Conservation (phyloP, 2,888 invertebrate species). For the Nematopogon swammerdamellus region DNA sequence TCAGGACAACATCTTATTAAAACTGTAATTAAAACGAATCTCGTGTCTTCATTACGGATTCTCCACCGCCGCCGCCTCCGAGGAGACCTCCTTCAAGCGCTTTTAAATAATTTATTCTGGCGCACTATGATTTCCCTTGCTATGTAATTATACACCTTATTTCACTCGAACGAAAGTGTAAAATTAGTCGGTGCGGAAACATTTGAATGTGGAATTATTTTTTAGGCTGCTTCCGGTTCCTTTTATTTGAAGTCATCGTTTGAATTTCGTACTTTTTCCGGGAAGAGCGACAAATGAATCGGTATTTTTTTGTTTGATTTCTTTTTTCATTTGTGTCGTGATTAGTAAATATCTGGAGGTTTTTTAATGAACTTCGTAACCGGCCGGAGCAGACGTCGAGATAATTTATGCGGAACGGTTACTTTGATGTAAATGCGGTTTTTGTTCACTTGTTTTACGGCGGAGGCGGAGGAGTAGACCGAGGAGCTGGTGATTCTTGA, state of each 20-base stretch:
- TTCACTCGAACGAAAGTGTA: background rate
- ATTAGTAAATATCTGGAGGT: background rate
- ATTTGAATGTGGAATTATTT: background rate
- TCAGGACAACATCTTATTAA: background rate
- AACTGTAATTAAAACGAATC: background rate
- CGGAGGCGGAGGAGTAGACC: too few relatives aligned
- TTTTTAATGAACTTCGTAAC: background rate
- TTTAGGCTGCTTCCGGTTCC: background rate
- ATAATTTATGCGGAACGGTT: background rate
- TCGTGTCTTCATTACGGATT: slow-evolving; percentile 20
- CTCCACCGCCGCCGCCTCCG: slow-evolving; percentile 12
- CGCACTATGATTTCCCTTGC: background rate
- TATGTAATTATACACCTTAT: background rate
- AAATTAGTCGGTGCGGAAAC: background rate
- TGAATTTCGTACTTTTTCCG: background rate
- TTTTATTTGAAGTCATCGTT: background rate
- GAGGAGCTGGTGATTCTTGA: too few relatives aligned
- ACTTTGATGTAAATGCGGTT: background rate
- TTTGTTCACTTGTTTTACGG: too few relatives aligned
- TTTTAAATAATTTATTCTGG: slow-evolving; percentile 12
- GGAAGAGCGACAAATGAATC: background rate
- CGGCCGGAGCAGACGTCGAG: too few relatives aligned
- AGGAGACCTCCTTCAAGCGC: slow-evolving; percentile 12
- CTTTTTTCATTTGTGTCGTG: background rate
- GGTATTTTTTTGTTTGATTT: background rate